Evolutionary conservation across 2,888 invertebrate genomes (phyloP).

Genomic region (Amphipoea oculea): DNA sequence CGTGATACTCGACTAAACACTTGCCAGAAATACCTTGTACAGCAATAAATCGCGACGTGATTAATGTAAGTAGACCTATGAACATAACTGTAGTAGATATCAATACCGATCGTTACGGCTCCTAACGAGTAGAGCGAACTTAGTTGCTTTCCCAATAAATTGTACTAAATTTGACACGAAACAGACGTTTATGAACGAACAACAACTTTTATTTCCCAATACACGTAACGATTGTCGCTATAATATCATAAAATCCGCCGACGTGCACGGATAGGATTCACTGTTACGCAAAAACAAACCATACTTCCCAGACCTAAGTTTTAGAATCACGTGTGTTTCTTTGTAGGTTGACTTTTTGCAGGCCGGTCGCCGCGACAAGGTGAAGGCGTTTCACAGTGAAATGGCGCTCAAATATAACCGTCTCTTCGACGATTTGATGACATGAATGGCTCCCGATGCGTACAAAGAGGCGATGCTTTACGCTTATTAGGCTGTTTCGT

Average conservation of each 20-base stretch:
- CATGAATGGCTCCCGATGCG: conserved; percentile 51
- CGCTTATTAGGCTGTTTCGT: conserved; percentile 41
- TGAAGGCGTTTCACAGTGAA: conserved; percentile 65
- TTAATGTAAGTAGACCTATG: conserved; percentile 20
- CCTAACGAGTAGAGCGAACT: conserved; percentile 45
- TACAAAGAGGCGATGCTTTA: conserved; percentile 37
- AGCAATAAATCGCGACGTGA: neutral
- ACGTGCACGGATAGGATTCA: conserved; percentile 38
- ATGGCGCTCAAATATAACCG: conserved; percentile 59
- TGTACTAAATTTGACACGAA: conserved; percentile 67
- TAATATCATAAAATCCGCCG: conserved; percentile 65
- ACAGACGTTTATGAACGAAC: conserved; percentile 68
- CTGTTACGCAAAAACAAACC: conserved; percentile 27
- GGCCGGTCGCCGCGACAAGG: conserved; percentile 56
- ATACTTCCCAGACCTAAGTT: conserved; percentile 12
- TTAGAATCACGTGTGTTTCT: conserved; percentile 6
- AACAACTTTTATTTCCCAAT: conserved; percentile 70
- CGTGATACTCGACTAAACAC: neutral
- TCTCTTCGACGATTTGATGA: conserved; percentile 59
- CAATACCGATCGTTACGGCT: conserved; percentile 39
- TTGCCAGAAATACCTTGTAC: neutral
- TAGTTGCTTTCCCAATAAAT: conserved; percentile 65
- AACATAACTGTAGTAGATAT: conserved; percentile 37
- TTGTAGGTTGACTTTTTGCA: conserved; percentile 34
- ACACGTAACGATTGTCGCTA: conserved; percentile 68